phyloP scores from a whole-genome alignment of 2,113 vertebrate species.

The Tauraco erythrolophus region DNA sequence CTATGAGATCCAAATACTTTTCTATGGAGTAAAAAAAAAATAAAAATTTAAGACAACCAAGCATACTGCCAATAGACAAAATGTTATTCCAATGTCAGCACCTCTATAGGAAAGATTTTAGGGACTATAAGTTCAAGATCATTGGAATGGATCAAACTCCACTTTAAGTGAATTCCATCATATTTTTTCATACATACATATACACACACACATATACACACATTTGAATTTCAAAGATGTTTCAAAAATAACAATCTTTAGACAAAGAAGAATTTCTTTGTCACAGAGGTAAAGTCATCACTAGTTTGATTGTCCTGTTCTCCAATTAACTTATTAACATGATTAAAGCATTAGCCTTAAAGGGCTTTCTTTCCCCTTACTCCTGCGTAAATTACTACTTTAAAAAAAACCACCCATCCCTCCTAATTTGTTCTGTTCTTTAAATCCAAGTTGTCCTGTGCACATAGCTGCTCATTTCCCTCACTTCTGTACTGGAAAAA shows the following conservation, averaged over 20 bases:
- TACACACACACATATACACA: rapidly evolving
- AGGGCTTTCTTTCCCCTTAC: not conserved
- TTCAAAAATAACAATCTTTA: not conserved
- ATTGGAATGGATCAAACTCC: not conserved
- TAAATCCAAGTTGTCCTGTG: not conserved
- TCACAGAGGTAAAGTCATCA: not conserved
- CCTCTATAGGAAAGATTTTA: not conserved
- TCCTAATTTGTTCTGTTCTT: not conserved
- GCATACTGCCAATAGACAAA: not conserved
- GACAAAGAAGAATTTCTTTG: not conserved
- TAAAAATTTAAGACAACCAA: not conserved
- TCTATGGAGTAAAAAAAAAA: not conserved
- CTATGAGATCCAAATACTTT: not conserved
- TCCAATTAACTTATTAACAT: not conserved
- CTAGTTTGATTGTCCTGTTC: not conserved
- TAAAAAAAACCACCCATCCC: too few species aligned
- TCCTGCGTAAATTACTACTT: not conserved
- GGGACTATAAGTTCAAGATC: not conserved
- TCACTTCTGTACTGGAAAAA: not conserved
- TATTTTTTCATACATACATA: not conserved
- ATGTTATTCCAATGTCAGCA: not conserved
- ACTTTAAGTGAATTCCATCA: not conserved
- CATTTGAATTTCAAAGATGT: not conserved
- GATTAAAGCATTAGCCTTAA: not conserved
- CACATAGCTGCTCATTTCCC: not conserved